Conservation (phyloP, 2,113 vertebrate genomes). For the Barbus barbus region DNA sequence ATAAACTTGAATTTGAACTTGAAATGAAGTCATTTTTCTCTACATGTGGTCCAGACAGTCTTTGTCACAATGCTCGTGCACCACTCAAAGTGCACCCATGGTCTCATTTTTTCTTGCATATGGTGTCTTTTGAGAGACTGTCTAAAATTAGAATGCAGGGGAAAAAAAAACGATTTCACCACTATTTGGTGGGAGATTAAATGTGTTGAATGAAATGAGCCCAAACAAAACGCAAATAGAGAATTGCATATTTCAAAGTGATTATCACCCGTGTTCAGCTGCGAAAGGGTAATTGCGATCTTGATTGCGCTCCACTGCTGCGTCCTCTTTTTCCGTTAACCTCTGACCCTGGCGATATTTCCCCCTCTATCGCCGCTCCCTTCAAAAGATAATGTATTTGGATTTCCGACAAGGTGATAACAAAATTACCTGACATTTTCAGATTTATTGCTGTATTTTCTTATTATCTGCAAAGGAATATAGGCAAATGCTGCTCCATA, state of each 20-base stretch:
- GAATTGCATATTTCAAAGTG: conserved; percentile 46
- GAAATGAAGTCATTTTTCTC: conserved; percentile 1
- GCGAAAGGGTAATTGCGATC: conserved; percentile 58
- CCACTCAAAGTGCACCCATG: neutral
- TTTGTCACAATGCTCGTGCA: neutral
- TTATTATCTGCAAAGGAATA: conserved; percentile 79
- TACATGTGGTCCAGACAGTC: neutral
- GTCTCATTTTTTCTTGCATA: neutral
- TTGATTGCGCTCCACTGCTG: conserved; percentile 42
- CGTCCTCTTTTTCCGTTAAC: conserved; percentile 45
- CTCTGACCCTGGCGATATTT: conserved; percentile 50
- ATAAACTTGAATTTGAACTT: too few relatives aligned
- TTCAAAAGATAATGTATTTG: conserved; percentile 72
- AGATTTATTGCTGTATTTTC: conserved; percentile 83
- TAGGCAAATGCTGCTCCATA: conserved; percentile 76
- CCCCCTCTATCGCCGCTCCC: conserved; percentile 44
- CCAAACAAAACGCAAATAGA: conserved; percentile 52
- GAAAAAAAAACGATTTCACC: conserved; percentile 40
- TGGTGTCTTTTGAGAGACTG: neutral
- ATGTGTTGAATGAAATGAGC: conserved; percentile 34
- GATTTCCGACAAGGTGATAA: conserved; percentile 80
- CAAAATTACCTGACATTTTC: conserved; percentile 80
- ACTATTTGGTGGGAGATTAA: conserved; percentile 48
- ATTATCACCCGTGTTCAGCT: conserved; percentile 46
- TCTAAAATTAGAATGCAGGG: too few relatives aligned